Percentiles rank a stretch among this genome's conserved stretches.
phyloP scores from a whole-genome alignment of 1,140 invertebrate genomes.

The Cyclina sinensis region DNA sequence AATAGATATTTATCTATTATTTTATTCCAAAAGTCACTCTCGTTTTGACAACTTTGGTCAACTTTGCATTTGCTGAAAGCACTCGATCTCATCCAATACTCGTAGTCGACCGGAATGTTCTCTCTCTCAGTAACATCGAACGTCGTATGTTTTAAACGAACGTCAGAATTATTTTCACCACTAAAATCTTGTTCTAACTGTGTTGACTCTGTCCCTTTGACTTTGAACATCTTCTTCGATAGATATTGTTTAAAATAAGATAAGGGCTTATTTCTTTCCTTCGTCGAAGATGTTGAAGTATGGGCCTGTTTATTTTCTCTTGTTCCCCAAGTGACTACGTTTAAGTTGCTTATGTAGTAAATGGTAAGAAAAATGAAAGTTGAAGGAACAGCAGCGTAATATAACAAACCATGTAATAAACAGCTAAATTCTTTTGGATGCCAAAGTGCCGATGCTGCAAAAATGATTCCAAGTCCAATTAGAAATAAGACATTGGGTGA shows the following conservation, averaged over 20 bases:
- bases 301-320: conserved; percentile 90
- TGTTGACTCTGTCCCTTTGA: too few species aligned
- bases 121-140: too few species aligned
- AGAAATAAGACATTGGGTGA: conserved; percentile 97
- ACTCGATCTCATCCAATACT: conserved; percentile 42
- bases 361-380: conserved; percentile 99
- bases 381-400: conserved; percentile 98
- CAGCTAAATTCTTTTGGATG: conserved; percentile 99
- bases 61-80: not conserved
- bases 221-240: not conserved
- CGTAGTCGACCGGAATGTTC: too few species aligned
- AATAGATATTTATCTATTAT: conserved; percentile 76
- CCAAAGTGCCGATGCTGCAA: conserved; percentile 97
- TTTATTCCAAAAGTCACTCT: conserved; percentile 62
- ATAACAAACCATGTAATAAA: conserved; percentile 96
- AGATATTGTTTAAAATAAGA: too few species aligned
- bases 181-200: too few species aligned
- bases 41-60: not conserved
- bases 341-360: conserved; percentile 98
- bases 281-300: not conserved
- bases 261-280: conserved; percentile 22
- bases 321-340: conserved; percentile 99
- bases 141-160: too few species aligned
- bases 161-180: too few species aligned
- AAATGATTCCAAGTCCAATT: conserved; percentile 94